Conservation (phyloP, 2,113 vertebrate genomes). For the Varanus komodoensis region DNA sequence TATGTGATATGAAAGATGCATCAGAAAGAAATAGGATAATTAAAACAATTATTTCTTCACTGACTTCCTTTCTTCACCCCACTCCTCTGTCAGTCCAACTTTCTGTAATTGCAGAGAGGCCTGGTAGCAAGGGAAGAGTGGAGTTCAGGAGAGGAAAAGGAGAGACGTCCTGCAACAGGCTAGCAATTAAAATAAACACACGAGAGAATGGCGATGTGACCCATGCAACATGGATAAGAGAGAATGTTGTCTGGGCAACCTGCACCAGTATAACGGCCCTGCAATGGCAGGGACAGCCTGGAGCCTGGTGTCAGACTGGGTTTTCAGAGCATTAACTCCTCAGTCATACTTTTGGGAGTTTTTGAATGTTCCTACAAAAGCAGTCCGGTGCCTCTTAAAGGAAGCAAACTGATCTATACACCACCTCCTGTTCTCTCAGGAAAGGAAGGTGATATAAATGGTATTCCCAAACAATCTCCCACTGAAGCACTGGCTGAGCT, state of each 20-base stretch:
- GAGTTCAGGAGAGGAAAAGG: constrained; percentile 32
- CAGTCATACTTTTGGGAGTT: no score
- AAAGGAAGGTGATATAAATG: neutral
- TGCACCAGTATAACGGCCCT: neutral
- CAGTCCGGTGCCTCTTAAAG: neutral
- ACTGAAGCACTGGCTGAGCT: neutral
- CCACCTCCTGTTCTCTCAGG: no score
- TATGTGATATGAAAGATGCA: constrained; percentile 54
- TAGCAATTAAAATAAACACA: constrained; percentile 64
- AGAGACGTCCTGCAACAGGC: constrained; percentile 37
- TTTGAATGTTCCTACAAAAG: neutral
- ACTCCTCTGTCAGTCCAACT: constrained; percentile 68
- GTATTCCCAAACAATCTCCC: neutral
- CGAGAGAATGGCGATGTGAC: constrained; percentile 30
- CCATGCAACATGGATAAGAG: constrained; percentile 29
- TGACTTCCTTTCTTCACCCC: neutral
- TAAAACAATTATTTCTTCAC: neutral
- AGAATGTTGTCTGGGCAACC: neutral
- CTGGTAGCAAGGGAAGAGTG: neutral
- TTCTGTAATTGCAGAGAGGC: constrained; percentile 71
- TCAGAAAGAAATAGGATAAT: constrained; percentile 43
- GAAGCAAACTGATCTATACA: neutral
- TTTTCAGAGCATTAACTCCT: neutral
- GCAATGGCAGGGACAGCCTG: neutral
- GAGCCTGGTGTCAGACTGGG: neutral